phyloP scores from a whole-genome alignment of 2,797 vertebrate genomes.

The Silurus aristotelis region DNA sequence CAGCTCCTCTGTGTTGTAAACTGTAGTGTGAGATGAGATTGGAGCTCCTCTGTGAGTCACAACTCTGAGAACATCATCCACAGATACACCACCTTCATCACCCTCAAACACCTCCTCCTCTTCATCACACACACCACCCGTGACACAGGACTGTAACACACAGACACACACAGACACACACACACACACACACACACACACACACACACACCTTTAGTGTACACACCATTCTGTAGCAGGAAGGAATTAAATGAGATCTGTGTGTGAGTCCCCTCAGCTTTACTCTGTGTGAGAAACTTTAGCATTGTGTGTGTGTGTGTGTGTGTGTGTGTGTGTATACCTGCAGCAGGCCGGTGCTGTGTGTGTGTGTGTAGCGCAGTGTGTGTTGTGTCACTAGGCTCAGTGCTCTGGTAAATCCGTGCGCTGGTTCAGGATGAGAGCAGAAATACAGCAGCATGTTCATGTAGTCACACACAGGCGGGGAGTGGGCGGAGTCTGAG shows the following conservation, averaged over 20 bases:
- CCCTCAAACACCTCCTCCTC: slow-evolving; percentile 36
- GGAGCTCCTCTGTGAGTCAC: slow-evolving; percentile 65
- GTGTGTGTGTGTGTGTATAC: slow-evolving; percentile 54
- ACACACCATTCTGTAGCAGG: neutral
- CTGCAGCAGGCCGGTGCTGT: slow-evolving; percentile 61
- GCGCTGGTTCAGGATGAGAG: neutral
- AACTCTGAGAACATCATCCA: slow-evolving; percentile 77
- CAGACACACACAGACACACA: slow-evolving; percentile 12
- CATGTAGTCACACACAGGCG: slow-evolving; percentile 1
- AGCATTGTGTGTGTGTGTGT: slow-evolving; percentile 52
- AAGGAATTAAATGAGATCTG: neutral
- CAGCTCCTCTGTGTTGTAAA: neutral
- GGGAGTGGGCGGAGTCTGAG: slow-evolving; percentile 11
- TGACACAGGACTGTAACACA: slow-evolving; percentile 63
- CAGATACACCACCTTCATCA: slow-evolving; percentile 70
- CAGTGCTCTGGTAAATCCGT: slow-evolving; percentile 1
- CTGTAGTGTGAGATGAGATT: neutral
- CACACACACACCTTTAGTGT: neutral
- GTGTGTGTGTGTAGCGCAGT: slow-evolving; percentile 8
- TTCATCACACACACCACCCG: slow-evolving; percentile 52
- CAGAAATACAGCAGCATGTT: slow-evolving; percentile 17
- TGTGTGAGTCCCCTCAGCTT: neutral
- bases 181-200: slow-evolving; percentile 18
- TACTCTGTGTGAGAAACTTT: slow-evolving; percentile 60
- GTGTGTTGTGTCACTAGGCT: slow-evolving; percentile 62